Evolutionary conservation across 2,888 invertebrate genomes (phyloP), one percentile per base, ranked within the genome.

Genomic region (Trichacis sp.): DNA sequence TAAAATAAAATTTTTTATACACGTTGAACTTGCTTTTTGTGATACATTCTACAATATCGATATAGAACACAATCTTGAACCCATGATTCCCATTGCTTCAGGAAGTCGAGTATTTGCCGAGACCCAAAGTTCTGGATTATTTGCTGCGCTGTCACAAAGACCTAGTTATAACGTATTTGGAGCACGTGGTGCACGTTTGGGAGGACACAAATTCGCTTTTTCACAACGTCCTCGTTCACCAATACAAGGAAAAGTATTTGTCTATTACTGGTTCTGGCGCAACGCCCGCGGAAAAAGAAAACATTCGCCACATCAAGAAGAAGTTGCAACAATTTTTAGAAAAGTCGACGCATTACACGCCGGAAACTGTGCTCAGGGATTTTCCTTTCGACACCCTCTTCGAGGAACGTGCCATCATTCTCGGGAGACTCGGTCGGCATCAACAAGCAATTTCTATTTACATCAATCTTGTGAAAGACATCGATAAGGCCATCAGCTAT

Each of bases 361-460:
- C 97, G 0, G 96, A 97, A 83, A 90, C 92, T 47, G 92, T 97
- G 1, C 86, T 97, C 18, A 87, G 93, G 17, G 92, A 94, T 78
- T 96, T 98, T 73, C 97, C 97, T 0, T 89, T 89, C 40, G 92
- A 96, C 75, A 88, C 89, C 59, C 86, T 98, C 75, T 91, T 94
- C 77, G 97, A 98, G 81, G 98, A 98, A 83, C 88, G 97, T 63
- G 98, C 98, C 0, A 88, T 98, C n/a, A 92, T 99, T 64, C 86
- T 98, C 40, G 98, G 97, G 0, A 92, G 94, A 73, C 86, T 98
- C 18, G 95, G 95, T 0, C 88, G 93, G 67, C 98, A 99, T 82
- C 95, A 97, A 77, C 93, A 97, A 81, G 97, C 96, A 0, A 86
- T 99, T 46, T 91, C 93, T 0, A 95, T 99, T 77, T 98, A 98